phyloP scores from a whole-genome alignment of 2,888 invertebrate genomes.

The Lasioglossum zephyrum region DNA sequence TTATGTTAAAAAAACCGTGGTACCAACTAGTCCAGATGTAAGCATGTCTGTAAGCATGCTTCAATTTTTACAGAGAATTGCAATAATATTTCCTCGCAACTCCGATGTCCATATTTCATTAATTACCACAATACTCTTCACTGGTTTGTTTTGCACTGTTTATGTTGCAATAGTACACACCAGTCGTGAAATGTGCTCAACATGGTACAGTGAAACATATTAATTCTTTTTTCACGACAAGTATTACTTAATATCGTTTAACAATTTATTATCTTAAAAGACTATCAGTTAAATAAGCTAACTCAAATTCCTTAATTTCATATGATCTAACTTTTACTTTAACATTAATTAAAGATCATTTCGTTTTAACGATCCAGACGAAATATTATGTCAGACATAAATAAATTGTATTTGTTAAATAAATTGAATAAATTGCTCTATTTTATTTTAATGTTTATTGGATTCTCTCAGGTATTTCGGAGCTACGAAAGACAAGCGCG shows the following conservation, averaged over 20 bases:
- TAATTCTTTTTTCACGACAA: slow-evolving; percentile 22
- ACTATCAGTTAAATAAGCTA: slow-evolving; percentile 41
- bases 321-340: slow-evolving; percentile 23
- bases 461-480: slow-evolving; percentile 39
- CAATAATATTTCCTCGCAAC: slow-evolving; percentile 36
- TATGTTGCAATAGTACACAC: slow-evolving; percentile 30
- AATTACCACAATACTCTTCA: slow-evolving; percentile 38
- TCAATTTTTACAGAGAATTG: slow-evolving; percentile 64
- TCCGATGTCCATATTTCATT: slow-evolving; percentile 53
- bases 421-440: slow-evolving; percentile 50
- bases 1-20: slow-evolving; percentile 44
- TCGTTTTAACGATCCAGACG: slow-evolving; percentile 23
- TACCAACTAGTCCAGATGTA: slow-evolving; percentile 42
- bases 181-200: slow-evolving; percentile 41
- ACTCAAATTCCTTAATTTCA: slow-evolving; percentile 37
- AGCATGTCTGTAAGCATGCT: slow-evolving; percentile 51
- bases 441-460: slow-evolving; percentile 38
- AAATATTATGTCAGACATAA: slow-evolving; percentile 40
- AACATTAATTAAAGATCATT: slow-evolving; percentile 22
- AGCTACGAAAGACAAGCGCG: slow-evolving; percentile 37
- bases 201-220: slow-evolving; percentile 15
- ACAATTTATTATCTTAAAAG: slow-evolving; percentile 53
- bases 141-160: slow-evolving; percentile 30
- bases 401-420: slow-evolving; percentile 55
- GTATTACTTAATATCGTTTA: slow-evolving; percentile 38